Evolutionary conservation across 2,113 vertebrate species (phyloP).

Genomic region (Chiloscyllium plagiosum): DNA sequence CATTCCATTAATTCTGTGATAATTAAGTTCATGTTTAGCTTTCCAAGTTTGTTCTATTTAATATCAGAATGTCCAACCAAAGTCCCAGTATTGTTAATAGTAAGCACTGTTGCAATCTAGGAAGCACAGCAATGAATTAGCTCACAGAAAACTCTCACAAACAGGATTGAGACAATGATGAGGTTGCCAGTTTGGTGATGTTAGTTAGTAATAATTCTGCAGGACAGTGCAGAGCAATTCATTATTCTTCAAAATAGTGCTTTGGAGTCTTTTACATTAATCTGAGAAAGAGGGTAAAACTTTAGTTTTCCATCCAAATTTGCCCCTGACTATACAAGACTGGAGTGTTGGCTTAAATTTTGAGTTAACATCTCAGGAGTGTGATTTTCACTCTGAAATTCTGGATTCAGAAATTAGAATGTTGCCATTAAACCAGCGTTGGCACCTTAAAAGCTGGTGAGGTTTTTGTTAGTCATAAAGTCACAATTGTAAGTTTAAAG

Average conservation of each 20-base stretch:
- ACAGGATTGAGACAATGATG: not conserved
- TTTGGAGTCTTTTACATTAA: not conserved
- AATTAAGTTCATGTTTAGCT: not conserved
- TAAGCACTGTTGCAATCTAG: not conserved
- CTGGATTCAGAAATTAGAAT: not conserved
- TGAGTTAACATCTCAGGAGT: not conserved
- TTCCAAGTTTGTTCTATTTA: not conserved
- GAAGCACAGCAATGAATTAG: not conserved
- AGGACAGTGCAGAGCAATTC: not conserved
- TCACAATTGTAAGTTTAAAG: not conserved
- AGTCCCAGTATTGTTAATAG: not conserved
- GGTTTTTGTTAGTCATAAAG: not conserved
- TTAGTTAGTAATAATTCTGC: not conserved
- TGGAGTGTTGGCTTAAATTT: not conserved
- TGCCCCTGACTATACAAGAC: not conserved
- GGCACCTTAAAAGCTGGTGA: not conserved
- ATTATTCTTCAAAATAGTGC: not conserved
- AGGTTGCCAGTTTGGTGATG: not conserved
- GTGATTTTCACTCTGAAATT: not conserved
- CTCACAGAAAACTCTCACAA: not conserved
- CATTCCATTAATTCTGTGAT: not conserved
- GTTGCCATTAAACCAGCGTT: not conserved
- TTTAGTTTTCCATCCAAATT: not conserved
- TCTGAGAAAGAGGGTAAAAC: not conserved
- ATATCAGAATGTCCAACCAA: not conserved